Evolutionary conservation across 2,888 invertebrate genomes (phyloP).

Genomic region (Anarsia innoxiella): DNA sequence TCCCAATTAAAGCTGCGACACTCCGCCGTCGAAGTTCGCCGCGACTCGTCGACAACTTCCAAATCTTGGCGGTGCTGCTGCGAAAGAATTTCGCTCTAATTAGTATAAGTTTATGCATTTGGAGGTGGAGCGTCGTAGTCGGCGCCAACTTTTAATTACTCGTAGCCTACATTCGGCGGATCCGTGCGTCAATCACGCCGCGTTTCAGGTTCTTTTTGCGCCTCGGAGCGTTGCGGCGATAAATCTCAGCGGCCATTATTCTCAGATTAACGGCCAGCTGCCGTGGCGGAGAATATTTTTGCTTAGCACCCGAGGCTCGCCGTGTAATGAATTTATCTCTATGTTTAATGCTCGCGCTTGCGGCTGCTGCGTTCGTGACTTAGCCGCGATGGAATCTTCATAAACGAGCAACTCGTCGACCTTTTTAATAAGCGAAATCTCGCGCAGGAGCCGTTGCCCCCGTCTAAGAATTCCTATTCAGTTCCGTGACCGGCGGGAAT

Average conservation of each 20-base stretch:
- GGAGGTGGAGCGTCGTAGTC: conserved; percentile 42
- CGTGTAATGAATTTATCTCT: conserved; percentile 46
- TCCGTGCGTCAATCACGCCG: conserved; percentile 18
- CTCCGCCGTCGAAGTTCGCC: conserved; percentile 51
- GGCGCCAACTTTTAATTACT: conserved; percentile 64
- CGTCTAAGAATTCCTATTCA: conserved; percentile 28
- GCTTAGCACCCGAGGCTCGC: conserved; percentile 28
- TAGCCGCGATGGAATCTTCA: conserved; percentile 28
- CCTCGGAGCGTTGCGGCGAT: conserved; percentile 15
- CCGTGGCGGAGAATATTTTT: conserved; percentile 42
- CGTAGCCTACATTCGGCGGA: conserved; percentile 16
- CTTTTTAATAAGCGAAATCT: conserved; percentile 34
- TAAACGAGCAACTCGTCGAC: conserved; percentile 27
- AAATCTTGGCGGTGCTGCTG: conserved; percentile 57
- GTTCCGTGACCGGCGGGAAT: conserved; percentile 26
- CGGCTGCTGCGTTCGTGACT: conserved; percentile 26
- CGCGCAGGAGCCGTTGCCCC: conserved; percentile 22
- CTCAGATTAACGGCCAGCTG: conserved; percentile 39
- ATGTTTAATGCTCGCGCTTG: conserved; percentile 17
- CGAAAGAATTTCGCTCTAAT: conserved; percentile 69
- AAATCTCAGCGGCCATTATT: conserved; percentile 30
- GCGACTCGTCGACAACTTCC: conserved; percentile 44
- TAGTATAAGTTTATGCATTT: conserved; percentile 71
- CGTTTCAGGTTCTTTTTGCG: conserved; percentile 17
- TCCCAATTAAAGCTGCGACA: conserved; percentile 71